Evolutionary conservation across 2,797 vertebrate genomes (phyloP).

Genomic region (Delichon dasypus): DNA sequence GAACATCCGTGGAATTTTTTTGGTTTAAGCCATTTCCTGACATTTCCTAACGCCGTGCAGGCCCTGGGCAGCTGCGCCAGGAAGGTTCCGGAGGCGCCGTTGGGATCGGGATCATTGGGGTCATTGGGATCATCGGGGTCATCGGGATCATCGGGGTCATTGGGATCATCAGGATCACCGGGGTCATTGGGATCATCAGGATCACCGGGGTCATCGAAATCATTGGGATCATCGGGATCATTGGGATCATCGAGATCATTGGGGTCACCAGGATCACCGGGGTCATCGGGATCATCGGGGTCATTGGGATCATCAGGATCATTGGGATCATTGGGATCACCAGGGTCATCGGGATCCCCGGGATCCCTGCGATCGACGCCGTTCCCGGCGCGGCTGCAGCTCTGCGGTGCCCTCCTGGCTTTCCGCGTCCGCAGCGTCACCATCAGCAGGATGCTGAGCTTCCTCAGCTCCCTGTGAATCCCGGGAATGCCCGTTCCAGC

Average conservation of each 20-base stretch:
- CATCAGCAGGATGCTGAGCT: conserved; percentile 81
- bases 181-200: no score
- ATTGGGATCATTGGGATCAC: fast-evolving
- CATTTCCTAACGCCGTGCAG: fast-evolving
- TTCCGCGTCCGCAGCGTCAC: conserved; percentile 82
- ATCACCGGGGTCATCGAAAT: fast-evolving
- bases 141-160: background rate
- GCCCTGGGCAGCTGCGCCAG: conserved; percentile 12
- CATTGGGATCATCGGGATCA: background rate
- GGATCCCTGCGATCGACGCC: background rate
- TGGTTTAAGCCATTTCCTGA: fast-evolving
- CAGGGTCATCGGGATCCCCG: background rate
- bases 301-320: background rate
- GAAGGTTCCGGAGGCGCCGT: fast-evolving
- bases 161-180: background rate
- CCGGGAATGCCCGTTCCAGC: background rate
- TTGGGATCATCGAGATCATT: background rate
- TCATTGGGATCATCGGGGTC: background rate
- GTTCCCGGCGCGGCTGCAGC: conserved; percentile 70
- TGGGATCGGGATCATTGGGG: no score
- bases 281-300: background rate
- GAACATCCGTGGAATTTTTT: background rate
- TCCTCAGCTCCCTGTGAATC: conserved; percentile 54
- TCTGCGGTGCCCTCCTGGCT: conserved; percentile 81
- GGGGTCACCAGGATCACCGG: background rate